Conservation (phyloP, 92 coral and sea anemone genomes). For the Pocillopora meandrina region DNA sequence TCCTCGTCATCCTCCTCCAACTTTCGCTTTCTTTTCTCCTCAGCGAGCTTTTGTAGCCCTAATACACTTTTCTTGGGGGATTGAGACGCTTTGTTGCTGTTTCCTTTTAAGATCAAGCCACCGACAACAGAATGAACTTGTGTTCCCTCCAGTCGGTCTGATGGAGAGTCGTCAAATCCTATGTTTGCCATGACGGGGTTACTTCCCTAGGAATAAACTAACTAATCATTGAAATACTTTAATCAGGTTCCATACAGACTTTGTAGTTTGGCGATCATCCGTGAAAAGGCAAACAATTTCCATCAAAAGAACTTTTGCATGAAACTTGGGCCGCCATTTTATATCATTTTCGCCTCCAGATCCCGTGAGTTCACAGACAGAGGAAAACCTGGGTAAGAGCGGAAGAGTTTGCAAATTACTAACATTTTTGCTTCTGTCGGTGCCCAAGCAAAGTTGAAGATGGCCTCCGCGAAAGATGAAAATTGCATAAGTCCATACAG, state of each 20-base stretch:
- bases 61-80: slow-evolving; percentile 73
- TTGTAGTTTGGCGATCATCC: not conserved
- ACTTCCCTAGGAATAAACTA: not conserved
- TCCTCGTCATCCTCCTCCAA: slow-evolving; percentile 54
- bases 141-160: slow-evolving; percentile 85
- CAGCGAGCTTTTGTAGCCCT: slow-evolving; percentile 89
- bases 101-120: slow-evolving; percentile 69
- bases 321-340: slow-evolving; percentile 3
- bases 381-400: not conserved
- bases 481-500: slow-evolving; percentile 25
- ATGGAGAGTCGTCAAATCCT: slow-evolving; percentile 67
- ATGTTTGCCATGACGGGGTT: slow-evolving; percentile 43
- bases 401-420: too few relatives aligned
- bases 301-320: not conserved
- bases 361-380: not conserved
- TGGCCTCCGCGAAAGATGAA: slow-evolving; percentile 15
- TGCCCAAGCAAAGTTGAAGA: not conserved
- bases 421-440: not conserved
- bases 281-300: not conserved
- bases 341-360: not conserved
- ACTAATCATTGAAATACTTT: too few relatives aligned
- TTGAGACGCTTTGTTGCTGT: slow-evolving; percentile 62
- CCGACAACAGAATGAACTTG: slow-evolving; percentile 64
- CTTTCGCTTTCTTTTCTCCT: slow-evolving; percentile 84
- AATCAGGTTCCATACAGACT: not conserved